Base-by-base conservation (phyloP, 1,140 invertebrate species). In the Trypoxylus dichotomus region DNA sequence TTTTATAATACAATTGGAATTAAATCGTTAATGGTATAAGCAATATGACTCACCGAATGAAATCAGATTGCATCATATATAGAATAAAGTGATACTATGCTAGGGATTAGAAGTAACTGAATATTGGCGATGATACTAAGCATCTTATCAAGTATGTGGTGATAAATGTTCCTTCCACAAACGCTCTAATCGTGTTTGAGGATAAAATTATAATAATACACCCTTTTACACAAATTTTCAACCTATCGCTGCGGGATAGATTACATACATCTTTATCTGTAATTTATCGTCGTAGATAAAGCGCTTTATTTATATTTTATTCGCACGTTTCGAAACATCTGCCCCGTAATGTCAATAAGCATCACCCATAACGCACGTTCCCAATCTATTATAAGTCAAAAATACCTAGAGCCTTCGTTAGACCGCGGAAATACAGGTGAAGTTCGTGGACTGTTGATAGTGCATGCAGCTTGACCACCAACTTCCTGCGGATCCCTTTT, bases 391-490 rank as follows among this genome's bases (percentile, higher is more conserved):
- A 27, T 7, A 25, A 29, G 21, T 58, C 21, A 29, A 13, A 68
- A 24, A 68, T 68, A 68, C 60, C 60, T 68, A 29, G 7, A 2
- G 27, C 13, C 15, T 13, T 68, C 60, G 11, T 68, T 68, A 25
- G 60, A 68, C 21, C 60, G 60, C 27, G 60, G 24, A 21, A 68
- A 29, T 15, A 68, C 60, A 68, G 60, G 60, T 68, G 60, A 68
- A 13, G 60, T 68, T 19, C 60, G 24, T 68, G 60, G 24, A 68
- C 60, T 68, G 19, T 6, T 21, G 15, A 13, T 24, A 13, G 60
- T 5, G 24, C 24, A 24, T 24, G 60, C 24, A 68, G 11, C 11
- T 11, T 19, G 13, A 27, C 21, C 60, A 68, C 8, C 21, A 15
- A 68, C 24, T 68, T 29, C 60, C 27, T 68, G 60, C 7, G 60